Percentiles rank a stretch among this genome's conserved stretches.
phyloP scores from a whole-genome alignment of 1,140 invertebrate genomes.

The Stenopsyche tienmushanensis region DNA sequence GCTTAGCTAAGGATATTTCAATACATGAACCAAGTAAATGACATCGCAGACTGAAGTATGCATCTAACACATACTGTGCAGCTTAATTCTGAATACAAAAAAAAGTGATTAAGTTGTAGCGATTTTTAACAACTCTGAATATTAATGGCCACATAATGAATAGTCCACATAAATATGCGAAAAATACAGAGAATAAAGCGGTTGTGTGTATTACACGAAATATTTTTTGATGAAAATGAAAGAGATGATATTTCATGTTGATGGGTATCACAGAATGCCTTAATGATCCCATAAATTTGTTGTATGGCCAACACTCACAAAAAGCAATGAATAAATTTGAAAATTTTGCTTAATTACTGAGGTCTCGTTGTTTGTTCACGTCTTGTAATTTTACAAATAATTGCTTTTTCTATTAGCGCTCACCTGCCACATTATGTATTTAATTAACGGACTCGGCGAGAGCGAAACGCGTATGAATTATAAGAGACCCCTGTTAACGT shows the following conservation, averaged over 20 bases:
- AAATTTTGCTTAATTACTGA: slow-evolving; percentile 28
- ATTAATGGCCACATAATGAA: too few species aligned
- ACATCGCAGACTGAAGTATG: too few species aligned
- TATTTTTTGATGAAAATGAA: slow-evolving; percentile 6
- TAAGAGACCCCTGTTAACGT: slow-evolving; percentile 25
- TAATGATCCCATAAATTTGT: slow-evolving; percentile 28
- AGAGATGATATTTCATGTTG: slow-evolving; percentile 31
- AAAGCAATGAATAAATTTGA: slow-evolving; percentile 37
- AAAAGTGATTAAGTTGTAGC: too few species aligned
- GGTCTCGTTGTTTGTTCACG: slow-evolving; percentile 30
- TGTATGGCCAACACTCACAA: slow-evolving; percentile 5
- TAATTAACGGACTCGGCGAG: slow-evolving; percentile 15
- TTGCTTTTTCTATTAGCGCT: slow-evolving; percentile 39
- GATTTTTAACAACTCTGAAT: too few species aligned
- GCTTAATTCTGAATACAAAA: too few species aligned
- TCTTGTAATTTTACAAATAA: slow-evolving; percentile 38
- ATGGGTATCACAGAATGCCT: slow-evolving; percentile 29
- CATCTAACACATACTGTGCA: too few species aligned
- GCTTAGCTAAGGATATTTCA: too few species aligned
- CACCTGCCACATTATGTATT: slow-evolving; percentile 16
- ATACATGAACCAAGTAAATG: too few species aligned
- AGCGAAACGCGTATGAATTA: slow-evolving; percentile 25
- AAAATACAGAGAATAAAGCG: too few species aligned
- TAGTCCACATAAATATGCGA: too few species aligned
- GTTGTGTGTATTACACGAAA: background rate